Conservation (phyloP, 2,888 invertebrate species). For the Pristionchus fissidentatus region DNA sequence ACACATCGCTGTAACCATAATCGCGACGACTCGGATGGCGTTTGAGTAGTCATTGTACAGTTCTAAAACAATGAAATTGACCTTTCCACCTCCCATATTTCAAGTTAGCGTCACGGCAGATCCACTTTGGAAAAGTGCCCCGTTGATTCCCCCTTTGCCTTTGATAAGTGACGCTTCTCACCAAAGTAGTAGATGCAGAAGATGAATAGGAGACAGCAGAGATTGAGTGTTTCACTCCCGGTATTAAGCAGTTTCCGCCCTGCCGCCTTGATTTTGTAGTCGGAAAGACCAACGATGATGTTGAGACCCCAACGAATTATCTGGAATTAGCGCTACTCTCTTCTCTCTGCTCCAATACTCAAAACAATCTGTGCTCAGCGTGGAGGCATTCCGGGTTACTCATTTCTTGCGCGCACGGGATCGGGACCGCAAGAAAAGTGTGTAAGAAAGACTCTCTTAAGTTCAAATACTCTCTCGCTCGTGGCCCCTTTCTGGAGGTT, state of each 20-base stretch:
- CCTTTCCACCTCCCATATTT: too few relatives aligned
- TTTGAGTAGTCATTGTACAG: neutral
- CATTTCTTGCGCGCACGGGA: too few relatives aligned
- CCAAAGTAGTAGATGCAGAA: neutral
- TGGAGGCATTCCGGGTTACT: too few relatives aligned
- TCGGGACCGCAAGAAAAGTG: too few relatives aligned
- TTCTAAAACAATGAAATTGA: neutral
- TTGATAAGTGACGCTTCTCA: neutral
- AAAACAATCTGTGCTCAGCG: too few relatives aligned
- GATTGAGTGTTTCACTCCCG: neutral
- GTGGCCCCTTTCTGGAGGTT: too few relatives aligned
- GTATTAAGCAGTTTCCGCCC: constrained; percentile 6
- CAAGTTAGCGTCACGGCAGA: too few relatives aligned
- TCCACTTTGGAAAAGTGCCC: too few relatives aligned
- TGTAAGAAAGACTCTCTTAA: neutral
- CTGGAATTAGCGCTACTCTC: neutral
- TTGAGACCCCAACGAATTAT: constrained; percentile 36
- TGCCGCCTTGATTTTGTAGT: constrained; percentile 19
- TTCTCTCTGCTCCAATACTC: neutral
- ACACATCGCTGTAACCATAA: constrained; percentile 29
- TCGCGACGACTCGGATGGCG: constrained; percentile 11
- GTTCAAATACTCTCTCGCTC: too few relatives aligned
- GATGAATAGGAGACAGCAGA: neutral
- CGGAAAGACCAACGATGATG: constrained; percentile 20
- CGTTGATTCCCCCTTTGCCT: neutral